A percentile compares a stretch with the other conserved stretches of the same genome.
Evolutionary conservation across 2,888 invertebrate species (phyloP).

Genomic region (Eupeodes luniger): DNA sequence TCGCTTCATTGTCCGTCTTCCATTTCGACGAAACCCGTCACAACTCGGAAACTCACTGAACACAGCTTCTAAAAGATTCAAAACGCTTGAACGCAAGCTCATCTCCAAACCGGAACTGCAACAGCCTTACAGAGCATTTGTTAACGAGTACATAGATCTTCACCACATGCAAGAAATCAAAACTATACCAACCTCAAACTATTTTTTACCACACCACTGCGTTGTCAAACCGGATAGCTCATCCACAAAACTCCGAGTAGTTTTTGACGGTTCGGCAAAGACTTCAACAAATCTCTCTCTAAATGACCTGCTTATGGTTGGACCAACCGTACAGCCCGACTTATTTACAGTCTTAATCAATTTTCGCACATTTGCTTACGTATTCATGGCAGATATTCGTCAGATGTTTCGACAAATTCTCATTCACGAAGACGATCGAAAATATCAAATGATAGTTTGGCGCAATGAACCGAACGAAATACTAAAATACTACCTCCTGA

Average conservation of each 20-base stretch:
- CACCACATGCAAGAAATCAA: background rate
- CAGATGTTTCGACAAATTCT: too few relatives aligned
- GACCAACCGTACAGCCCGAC: background rate
- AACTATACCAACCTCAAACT: constrained; percentile 5
- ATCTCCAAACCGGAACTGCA: background rate
- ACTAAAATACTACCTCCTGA: too few relatives aligned
- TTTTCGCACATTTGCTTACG: too few relatives aligned
- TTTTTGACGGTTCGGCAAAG: constrained; percentile 1
- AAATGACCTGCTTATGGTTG: too few relatives aligned
- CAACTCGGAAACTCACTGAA: constrained; percentile 4
- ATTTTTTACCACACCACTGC: background rate
- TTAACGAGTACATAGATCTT: background rate
- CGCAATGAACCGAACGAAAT: too few relatives aligned
- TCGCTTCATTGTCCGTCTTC: constrained; percentile 4
- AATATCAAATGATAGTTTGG: too few relatives aligned
- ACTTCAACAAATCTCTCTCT: background rate
- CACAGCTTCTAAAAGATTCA: constrained; percentile 4
- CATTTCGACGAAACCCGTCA: constrained; percentile 15
- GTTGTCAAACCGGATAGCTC: too few relatives aligned
- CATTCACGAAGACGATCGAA: too few relatives aligned
- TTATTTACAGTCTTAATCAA: constrained; percentile 13
- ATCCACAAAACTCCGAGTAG: too few relatives aligned
- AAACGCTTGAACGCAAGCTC: constrained; percentile 11
- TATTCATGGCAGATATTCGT: too few relatives aligned
- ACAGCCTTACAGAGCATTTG: background rate